phyloP scores from a whole-genome alignment of 2,888 invertebrate species.

The Muscina levida region DNA sequence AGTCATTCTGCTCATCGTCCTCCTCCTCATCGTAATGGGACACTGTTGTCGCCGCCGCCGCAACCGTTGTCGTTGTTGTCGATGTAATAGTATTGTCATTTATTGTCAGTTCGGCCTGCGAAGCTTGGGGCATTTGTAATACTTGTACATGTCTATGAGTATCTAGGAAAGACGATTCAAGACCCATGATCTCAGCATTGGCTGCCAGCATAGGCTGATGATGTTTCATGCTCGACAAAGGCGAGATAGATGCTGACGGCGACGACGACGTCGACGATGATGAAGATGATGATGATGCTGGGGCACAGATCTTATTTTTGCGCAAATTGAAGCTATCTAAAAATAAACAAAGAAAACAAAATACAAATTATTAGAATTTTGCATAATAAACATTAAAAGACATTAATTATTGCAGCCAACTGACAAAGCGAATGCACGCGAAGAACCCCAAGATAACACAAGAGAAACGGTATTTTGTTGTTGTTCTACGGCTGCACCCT shows the following conservation, averaged over 20 bases:
- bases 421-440: too few species aligned
- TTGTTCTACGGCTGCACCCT: too few species aligned
- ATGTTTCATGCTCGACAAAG: background rate
- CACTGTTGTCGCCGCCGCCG: too few species aligned
- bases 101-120: conserved; percentile 1
- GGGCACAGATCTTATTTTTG: conserved; percentile 33
- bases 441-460: too few species aligned
- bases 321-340: conserved; percentile 54
- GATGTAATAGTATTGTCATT: background rate
- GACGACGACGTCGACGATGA: background rate
- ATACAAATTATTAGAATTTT: conserved; percentile 3
- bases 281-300: background rate
- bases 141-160: conserved; percentile 34
- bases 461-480: too few species aligned
- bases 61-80: background rate
- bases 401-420: background rate
- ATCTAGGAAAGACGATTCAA: background rate
- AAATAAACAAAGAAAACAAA: conserved; percentile 40
- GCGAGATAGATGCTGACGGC: background rate
- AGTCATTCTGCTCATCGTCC: background rate
- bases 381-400: background rate
- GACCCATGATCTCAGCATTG: background rate
- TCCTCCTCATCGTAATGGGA: background rate
- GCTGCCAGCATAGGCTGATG: background rate
- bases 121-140: conserved; percentile 43